These are phyloP conservation scores for Hoplias malabaricus DNA, from an alignment of 2,113 vertebrate species.

Conservation along the genomic window DNA sequence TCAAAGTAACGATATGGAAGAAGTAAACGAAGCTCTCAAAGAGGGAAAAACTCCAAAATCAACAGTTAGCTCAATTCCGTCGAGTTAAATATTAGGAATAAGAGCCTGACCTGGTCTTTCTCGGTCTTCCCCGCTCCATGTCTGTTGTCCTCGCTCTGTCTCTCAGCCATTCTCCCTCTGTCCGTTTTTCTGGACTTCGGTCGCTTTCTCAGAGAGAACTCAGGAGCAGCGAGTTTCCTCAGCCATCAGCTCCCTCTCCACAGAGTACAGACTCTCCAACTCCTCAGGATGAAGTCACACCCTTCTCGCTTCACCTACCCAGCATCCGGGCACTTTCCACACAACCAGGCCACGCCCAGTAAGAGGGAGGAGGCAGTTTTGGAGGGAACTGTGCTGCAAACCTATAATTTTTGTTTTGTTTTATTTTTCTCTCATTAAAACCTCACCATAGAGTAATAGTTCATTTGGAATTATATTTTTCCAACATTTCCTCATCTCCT, in stretches of 20 bases:
- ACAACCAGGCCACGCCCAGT: background rate
- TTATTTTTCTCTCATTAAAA: too few relatives aligned
- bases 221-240: background rate
- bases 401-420: background rate
- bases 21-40: too few relatives aligned
- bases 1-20: too few relatives aligned
- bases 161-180: slow-evolving; percentile 41
- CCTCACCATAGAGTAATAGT: too few relatives aligned
- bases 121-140: slow-evolving; percentile 46
- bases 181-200: slow-evolving; percentile 3
- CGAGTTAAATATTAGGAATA: background rate
- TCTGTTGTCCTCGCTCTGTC: slow-evolving; percentile 29
- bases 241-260: background rate
- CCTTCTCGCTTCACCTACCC: background rate
- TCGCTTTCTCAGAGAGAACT: background rate
- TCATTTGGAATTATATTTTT: too few relatives aligned
- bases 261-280: too few relatives aligned
- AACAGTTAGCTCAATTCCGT: background rate
- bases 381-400: too few relatives aligned
- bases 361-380: background rate
- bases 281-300: background rate
- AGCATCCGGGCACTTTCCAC: background rate
- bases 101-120: slow-evolving; percentile 63
- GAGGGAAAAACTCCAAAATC: too few relatives aligned
- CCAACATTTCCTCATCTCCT: too few relatives aligned